These are phyloP conservation scores for Eristalinus sepulchralis DNA, from an alignment of 2,888 invertebrate genomes.

Conservation along the genomic window DNA sequence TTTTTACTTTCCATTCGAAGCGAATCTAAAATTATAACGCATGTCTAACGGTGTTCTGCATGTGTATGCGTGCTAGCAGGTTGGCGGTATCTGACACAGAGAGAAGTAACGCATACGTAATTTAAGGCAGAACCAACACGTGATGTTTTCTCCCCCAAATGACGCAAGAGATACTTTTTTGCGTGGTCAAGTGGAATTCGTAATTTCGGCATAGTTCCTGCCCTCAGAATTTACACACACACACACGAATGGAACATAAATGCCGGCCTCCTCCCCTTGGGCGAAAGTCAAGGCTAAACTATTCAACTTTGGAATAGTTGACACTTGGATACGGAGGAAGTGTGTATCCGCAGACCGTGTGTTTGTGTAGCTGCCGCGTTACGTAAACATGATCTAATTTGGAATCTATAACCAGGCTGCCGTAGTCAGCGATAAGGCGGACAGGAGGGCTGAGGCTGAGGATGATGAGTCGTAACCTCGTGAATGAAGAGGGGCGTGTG, in stretches of 20 bases:
- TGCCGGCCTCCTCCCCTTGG: not conserved
- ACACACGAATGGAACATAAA: not conserved
- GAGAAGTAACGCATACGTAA: conserved; percentile 7
- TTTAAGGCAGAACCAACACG: conserved; percentile 4
- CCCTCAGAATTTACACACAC: not conserved
- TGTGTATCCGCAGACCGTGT: not conserved
- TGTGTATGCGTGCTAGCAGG: not conserved
- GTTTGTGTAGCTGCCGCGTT: not conserved
- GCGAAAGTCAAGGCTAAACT: conserved; percentile 33
- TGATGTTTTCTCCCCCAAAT: conserved; percentile 18
- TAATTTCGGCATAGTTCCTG: not conserved
- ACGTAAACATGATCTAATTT: conserved; percentile 21
- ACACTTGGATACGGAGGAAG: conserved; percentile 7
- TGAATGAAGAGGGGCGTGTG: conserved; percentile 6
- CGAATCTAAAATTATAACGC: conserved; percentile 26
- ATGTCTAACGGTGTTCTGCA: not conserved
- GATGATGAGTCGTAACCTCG: not conserved
- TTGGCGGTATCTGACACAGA: not conserved
- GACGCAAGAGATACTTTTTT: conserved; percentile 7
- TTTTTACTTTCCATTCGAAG: conserved; percentile 5
- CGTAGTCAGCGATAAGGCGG: not conserved
- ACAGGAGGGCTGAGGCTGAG: no score
- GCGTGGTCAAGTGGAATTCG: not conserved
- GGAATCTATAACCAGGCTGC: not conserved
- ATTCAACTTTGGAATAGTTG: conserved; percentile 32